These are phyloP conservation scores for Anarrhichthys ocellatus DNA, from an alignment of 2,113 vertebrate genomes.

Conservation along the genomic window DNA sequence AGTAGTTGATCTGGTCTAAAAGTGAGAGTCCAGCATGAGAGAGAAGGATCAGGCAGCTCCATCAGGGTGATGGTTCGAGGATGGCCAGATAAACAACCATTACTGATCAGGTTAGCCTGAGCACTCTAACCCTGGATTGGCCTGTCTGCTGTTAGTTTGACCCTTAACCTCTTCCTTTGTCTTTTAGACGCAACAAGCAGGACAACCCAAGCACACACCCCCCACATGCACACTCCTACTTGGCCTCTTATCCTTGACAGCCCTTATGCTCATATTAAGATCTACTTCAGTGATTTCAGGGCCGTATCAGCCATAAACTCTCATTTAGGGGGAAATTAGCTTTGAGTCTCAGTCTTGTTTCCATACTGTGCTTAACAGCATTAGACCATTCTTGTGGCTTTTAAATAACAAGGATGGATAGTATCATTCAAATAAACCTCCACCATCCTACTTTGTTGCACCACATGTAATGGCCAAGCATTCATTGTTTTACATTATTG, in stretches of 20 bases:
- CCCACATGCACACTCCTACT: conserved; percentile 38
- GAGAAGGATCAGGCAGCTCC: conserved; percentile 32
- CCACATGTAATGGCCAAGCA: conserved; percentile 65
- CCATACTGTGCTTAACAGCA: conserved; percentile 82
- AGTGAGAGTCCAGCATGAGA: conserved; percentile 54
- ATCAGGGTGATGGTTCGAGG: conserved; percentile 50
- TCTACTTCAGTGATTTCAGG: conserved; percentile 78
- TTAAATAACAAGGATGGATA: conserved; percentile 81
- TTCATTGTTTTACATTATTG: conserved; percentile 74
- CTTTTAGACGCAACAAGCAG: conserved; percentile 63
- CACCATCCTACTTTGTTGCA: conserved; percentile 61
- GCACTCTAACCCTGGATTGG: conserved; percentile 73
- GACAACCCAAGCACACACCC: conserved; percentile 46
- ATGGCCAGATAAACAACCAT: conserved; percentile 71
- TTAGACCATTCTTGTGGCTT: conserved; percentile 80
- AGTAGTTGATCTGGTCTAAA: conserved; percentile 27
- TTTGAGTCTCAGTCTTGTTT: conserved; percentile 73
- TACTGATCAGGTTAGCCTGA: conserved; percentile 80
- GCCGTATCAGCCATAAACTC: conserved; percentile 82
- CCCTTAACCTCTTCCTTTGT: conserved; percentile 73
- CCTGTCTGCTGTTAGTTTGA: conserved; percentile 80
- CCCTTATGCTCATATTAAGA: conserved; percentile 81
- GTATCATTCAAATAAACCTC: conserved; percentile 76
- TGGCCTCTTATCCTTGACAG: conserved; percentile 81
- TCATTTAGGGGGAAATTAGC: conserved; percentile 83